Conservation (phyloP, 2,888 invertebrate species). For the Heliconius hortense region DNA sequence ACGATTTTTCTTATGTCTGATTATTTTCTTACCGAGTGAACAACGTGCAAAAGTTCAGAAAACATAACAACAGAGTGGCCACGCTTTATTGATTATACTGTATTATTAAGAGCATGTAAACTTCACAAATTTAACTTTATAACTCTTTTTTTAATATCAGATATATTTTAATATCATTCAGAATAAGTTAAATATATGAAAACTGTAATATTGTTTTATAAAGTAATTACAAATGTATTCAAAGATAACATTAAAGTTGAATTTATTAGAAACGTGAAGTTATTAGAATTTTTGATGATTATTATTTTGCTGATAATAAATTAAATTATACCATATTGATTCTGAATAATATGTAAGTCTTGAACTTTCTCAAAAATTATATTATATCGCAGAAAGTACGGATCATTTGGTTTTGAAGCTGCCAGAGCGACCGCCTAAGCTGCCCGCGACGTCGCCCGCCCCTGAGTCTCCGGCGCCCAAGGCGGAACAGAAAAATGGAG, state of each 20-base stretch:
- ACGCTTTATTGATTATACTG: too few species aligned
- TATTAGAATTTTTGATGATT: background rate
- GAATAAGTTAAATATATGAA: background rate
- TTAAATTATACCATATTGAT: background rate
- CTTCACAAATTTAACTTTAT: too few species aligned
- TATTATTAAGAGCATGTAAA: background rate
- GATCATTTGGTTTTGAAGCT: slow-evolving; percentile 70
- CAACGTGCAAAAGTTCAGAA: too few species aligned
- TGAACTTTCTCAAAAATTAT: slow-evolving; percentile 49
- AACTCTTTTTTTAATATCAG: too few species aligned
- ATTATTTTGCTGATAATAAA: too few species aligned
- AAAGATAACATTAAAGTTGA: too few species aligned
- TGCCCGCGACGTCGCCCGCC: slow-evolving; percentile 48
- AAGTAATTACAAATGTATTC: background rate
- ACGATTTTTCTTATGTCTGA: too few species aligned
- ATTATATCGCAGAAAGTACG: slow-evolving; percentile 73
- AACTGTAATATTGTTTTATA: background rate
- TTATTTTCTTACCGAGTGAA: too few species aligned
- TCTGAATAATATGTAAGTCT: background rate
- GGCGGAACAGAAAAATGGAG: slow-evolving; percentile 70
- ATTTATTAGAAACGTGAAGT: too few species aligned
- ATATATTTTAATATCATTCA: too few species aligned
- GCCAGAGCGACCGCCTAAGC: slow-evolving; percentile 58
- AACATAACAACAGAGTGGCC: too few species aligned
- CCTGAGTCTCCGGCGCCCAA: slow-evolving; percentile 56